These are phyloP conservation scores for Terrapene triunguis DNA, from an alignment of 2,113 vertebrate genomes.

Conservation along the genomic window DNA sequence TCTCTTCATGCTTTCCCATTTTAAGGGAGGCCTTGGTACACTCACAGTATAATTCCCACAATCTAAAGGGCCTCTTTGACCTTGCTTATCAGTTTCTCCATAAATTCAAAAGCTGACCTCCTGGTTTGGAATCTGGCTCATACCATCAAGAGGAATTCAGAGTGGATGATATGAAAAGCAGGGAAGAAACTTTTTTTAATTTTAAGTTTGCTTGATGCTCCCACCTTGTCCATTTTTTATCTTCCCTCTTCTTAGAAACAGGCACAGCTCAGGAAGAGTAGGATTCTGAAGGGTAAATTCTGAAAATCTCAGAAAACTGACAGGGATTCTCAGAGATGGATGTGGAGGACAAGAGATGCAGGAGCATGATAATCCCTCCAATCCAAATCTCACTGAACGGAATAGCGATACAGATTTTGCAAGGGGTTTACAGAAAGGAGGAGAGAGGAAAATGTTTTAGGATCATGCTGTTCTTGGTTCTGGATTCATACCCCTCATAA, in stretches of 20 bases:
- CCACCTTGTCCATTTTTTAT: neutral
- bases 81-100: too few relatives aligned
- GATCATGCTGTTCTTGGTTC: too few relatives aligned
- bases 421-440: too few relatives aligned
- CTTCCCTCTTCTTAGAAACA: neutral
- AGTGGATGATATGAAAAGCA: too few relatives aligned
- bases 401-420: too few relatives aligned
- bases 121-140: accelerated
- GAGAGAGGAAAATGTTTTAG: too few relatives aligned
- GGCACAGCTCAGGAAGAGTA: neutral
- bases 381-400: neutral
- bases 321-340: too few relatives aligned
- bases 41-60: too few relatives aligned
- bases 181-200: neutral
- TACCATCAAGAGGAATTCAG: neutral
- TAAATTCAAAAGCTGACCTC: neutral
- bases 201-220: too few relatives aligned
- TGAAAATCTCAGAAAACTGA: too few relatives aligned
- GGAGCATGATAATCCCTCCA: neutral
- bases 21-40: neutral
- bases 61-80: too few relatives aligned
- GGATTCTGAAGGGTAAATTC: accelerated
- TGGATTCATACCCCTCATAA: too few relatives aligned
- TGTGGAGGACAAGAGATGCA: neutral
- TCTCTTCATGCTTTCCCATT: neutral